Evolutionary conservation across 2,113 vertebrate species (phyloP).

Genomic region (Carettochelys insculpta): DNA sequence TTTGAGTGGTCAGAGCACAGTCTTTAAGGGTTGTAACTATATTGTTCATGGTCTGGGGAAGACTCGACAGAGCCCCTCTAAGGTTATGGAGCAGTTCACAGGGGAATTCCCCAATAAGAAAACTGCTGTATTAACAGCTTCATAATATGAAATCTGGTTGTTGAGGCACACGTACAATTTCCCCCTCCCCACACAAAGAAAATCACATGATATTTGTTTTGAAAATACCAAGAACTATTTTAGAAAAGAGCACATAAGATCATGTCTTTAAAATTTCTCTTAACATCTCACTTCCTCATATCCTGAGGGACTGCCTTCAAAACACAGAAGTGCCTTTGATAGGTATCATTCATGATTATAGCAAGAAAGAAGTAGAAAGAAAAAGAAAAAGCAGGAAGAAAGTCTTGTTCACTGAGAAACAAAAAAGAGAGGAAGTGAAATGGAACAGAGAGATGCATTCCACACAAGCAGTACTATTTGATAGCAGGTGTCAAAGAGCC

Average conservation of each 20-base stretch:
- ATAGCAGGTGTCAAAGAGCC: constrained; percentile 11
- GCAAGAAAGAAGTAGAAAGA: no score
- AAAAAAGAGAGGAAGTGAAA: neutral
- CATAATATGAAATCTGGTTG: neutral
- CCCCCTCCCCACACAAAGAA: neutral
- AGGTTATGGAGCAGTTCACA: neutral
- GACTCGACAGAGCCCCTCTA: neutral
- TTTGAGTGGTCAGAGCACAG: neutral
- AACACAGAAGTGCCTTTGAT: constrained; percentile 41
- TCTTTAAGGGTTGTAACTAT: neutral
- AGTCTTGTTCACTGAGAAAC: constrained; percentile 36
- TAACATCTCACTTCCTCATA: neutral
- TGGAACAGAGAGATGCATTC: constrained; percentile 3
- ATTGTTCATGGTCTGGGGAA: neutral
- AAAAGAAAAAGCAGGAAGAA: neutral
- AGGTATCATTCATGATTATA: constrained; percentile 13
- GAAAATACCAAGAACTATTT: neutral
- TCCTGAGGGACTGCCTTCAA: constrained; percentile 49
- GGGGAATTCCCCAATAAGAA: neutral
- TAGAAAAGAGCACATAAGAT: constrained; percentile 12
- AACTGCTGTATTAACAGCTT: neutral
- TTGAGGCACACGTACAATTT: neutral
- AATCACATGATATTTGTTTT: neutral
- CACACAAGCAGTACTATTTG: neutral
- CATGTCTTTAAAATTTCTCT: constrained; percentile 29